These are phyloP conservation scores for Pyrgilauda ruficollis DNA, from an alignment of 2,113 vertebrate genomes.

Conservation along the genomic window DNA sequence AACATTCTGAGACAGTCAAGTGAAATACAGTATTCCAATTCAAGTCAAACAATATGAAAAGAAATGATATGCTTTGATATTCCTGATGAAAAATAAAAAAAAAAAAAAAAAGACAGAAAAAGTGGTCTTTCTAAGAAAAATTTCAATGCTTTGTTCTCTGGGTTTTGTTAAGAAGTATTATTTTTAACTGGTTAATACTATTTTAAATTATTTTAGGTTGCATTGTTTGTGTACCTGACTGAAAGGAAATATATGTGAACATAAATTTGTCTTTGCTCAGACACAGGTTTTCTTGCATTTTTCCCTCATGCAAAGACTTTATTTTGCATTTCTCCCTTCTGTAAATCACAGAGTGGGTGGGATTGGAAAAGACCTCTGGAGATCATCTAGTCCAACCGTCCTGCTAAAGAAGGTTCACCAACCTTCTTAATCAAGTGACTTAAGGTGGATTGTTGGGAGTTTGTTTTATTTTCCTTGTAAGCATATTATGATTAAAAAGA, in stretches of 20 bases:
- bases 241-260: background rate
- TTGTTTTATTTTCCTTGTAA: no score
- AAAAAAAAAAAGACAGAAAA: background rate
- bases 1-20: background rate
- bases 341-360: background rate
- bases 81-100: background rate
- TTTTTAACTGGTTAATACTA: background rate
- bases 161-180: background rate
- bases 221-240: background rate
- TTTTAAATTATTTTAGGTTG: background rate
- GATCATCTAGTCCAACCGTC: background rate
- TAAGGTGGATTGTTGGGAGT: no score
- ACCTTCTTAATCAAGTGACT: background rate
- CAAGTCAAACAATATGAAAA: background rate
- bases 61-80: background rate
- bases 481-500: no score
- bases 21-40: background rate
- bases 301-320: background rate
- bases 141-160: background rate
- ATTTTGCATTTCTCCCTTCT: background rate
- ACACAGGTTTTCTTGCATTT: background rate
- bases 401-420: background rate
- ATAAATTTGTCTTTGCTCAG: background rate
- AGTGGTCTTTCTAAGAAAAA: background rate
- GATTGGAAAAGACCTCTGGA: background rate